Evolutionary conservation across 92 coral and sea anemone species (phyloP), one percentile per base, ranked within the genome.

Genomic region (Epizoanthus illoricatus): DNA sequence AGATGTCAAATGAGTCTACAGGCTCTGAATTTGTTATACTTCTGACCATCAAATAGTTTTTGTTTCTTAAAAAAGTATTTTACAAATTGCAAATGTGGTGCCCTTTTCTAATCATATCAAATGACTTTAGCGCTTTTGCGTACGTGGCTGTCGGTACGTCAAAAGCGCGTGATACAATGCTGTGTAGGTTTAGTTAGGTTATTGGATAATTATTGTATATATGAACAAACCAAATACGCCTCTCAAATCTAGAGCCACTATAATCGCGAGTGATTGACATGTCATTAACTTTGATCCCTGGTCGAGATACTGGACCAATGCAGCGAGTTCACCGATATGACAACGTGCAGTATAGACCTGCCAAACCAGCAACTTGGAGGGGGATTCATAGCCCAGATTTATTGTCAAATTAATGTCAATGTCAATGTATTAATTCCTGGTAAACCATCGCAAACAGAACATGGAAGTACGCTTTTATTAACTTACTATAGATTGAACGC

Each of bases 401-500:
- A 43, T 39, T 68, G 4, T 68, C 12, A 12, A 68, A 28, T 28
- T 28, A 28, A 68, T 68, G 49, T 43, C 36, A 39, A 5, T 68
- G 73, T 68, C 18, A 68, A 68, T 39, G 28, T 10, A 68, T 18
- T 39, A 68, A 68, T 68, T 18, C 73, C 17, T 65, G 21, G 70
- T 65, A 65, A 65, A 23, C 17, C 43, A 28, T 65, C 49, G 73
- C 43, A 11, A 18, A 28, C 3, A 66, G n/a, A 4, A 66, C 3
- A 5, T 28, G 12, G 3, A 12, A 66, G 18, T 3, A 66, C 45
- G 71, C 45, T 33, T 66, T 68, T 68, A 39, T 39, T 68, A 68
- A n/a, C 42, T 18, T 68, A 68, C 40, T 13, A 39, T 16, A 33
- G 49, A 10, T 65, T 65, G 17, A 21, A 65, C 43, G 33, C 12